Percentiles rank a stretch among this genome's conserved stretches.
Conservation (phyloP, 2,797 vertebrate genomes). For the Danio albolineatus region DNA sequence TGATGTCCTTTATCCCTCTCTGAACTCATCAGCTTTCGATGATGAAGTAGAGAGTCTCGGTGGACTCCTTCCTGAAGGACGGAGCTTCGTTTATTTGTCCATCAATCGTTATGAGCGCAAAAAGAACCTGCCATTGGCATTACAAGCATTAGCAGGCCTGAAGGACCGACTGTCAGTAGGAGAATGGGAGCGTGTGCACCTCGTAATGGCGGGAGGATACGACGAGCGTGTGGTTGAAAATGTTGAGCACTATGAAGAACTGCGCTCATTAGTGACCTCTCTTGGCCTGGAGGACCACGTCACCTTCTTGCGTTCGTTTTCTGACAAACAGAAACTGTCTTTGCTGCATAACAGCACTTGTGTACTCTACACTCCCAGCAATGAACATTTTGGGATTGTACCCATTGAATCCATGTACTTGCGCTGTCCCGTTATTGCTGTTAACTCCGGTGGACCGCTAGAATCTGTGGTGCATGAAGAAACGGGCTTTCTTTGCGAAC, state of each 20-base stretch:
- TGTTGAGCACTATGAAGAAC: conserved; percentile 88
- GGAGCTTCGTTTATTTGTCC: conserved; percentile 88
- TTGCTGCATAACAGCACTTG: conserved; percentile 83
- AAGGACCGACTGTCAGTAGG: conserved; percentile 72
- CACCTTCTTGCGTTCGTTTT: conserved; percentile 92
- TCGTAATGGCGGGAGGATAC: conserved; percentile 94
- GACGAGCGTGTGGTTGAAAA: conserved; percentile 92
- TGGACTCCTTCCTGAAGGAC: conserved; percentile 81
- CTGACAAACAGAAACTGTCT: conserved; percentile 88
- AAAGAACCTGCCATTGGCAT: conserved; percentile 89
- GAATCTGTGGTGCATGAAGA: conserved; percentile 87
- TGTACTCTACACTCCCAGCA: conserved; percentile 95
- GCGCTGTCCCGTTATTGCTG: conserved; percentile 91
- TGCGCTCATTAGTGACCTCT: conserved; percentile 80
- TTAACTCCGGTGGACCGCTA: conserved; percentile 93
- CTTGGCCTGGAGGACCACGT: conserved; percentile 80
- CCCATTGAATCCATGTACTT: conserved; percentile 97
- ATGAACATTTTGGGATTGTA: conserved; percentile 97
- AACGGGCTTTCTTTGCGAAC: conserved; percentile 91
- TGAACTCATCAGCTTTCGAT: conserved; percentile 87
- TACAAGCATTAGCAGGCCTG: conserved; percentile 84
- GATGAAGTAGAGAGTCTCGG: conserved; percentile 70
- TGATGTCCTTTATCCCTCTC: conserved; percentile 92
- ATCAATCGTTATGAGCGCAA: conserved; percentile 97
- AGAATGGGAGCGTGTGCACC: conserved; percentile 83